Base-by-base conservation (phyloP, 2,797 vertebrate species). In the Sebastiscus tertius region DNA sequence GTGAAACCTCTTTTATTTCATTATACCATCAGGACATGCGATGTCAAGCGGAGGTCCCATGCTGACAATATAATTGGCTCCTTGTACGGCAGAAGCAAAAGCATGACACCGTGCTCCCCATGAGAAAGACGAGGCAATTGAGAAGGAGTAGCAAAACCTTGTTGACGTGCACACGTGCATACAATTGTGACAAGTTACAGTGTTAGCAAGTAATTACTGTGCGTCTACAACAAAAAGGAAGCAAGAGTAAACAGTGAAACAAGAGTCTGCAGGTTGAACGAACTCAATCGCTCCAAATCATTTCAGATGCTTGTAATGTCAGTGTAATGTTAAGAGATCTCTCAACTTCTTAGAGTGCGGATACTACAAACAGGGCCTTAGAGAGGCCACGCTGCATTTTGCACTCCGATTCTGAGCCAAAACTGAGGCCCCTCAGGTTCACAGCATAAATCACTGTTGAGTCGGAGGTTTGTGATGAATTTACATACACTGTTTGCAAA, bases 1-100 rank as follows among this genome's bases (percentile, higher is more conserved):
- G 92, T 77, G 90, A 94, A 91, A 90, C 90, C 90, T 74, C 83
- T 88, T 92, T 93, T 91, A 93, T 94, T 95, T 90, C 92, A 93
- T 93, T 92, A 92, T 72, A 86, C 86, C 92, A 92, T 90, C 88
- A 90, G 92, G 90, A 93, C 92, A 90, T 87, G 88, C 14, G 80
- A 89, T 93, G 90, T 93, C 93, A 93, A 94, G 93, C 88, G 8
- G 92, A 84, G 93, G 88, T 91, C 93, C 88, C 93, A 93, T 72
- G 93, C 93, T 94, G 95, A 89, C 92, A 90, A 87, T 90, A 93
- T 94, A 94, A 95, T 95, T 95, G 93, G 89, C 93, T 94, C 80
- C 85, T 89, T 89, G 85, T 91, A 91, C 69, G 79, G 92, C 86
- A 85, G 82, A 86, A 68, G 81, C 80, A 74, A 83, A 88, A 84